Evolutionary conservation across 1,140 invertebrate species (phyloP).

Genomic region (Polypedilum pembai): DNA sequence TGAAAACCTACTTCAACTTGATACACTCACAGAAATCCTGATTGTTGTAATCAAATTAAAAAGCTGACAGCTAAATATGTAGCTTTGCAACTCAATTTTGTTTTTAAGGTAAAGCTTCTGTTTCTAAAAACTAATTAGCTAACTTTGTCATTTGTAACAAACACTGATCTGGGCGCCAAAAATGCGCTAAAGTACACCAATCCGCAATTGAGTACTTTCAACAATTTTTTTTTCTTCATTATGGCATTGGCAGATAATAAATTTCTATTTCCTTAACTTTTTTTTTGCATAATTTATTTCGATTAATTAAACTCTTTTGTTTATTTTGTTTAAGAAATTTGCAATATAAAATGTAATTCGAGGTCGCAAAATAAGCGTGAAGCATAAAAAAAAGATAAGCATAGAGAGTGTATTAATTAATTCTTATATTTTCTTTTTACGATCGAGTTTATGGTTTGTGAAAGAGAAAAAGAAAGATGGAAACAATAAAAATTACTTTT

Average conservation of each 20-base stretch:
- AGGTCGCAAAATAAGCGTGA: too few species aligned
- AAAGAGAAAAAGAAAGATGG: constrained; percentile 1
- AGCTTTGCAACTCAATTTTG: too few species aligned
- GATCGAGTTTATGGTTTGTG: constrained; percentile 16
- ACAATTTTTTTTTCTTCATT: neutral
- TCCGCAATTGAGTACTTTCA: too few species aligned
- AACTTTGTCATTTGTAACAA: too few species aligned
- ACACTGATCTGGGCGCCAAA: too few species aligned
- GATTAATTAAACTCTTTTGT: constrained; percentile 8
- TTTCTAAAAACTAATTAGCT: too few species aligned
- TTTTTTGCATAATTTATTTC: neutral
- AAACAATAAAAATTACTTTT: constrained; percentile 20
- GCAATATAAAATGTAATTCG: neutral
- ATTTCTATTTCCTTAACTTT: neutral
- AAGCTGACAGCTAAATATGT: too few species aligned
- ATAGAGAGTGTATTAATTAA: constrained; percentile 19
- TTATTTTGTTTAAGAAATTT: neutral
- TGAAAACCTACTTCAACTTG: neutral
- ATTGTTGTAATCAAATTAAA: too few species aligned
- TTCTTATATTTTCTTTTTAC: constrained; percentile 10
- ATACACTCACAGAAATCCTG: too few species aligned
- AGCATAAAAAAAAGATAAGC: neutral
- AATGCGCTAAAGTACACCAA: too few species aligned
- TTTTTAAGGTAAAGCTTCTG: too few species aligned
- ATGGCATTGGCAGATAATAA: neutral